Evolutionary conservation across 1,140 invertebrate genomes (phyloP).

Genomic region (Drosophila murphyi): DNA sequence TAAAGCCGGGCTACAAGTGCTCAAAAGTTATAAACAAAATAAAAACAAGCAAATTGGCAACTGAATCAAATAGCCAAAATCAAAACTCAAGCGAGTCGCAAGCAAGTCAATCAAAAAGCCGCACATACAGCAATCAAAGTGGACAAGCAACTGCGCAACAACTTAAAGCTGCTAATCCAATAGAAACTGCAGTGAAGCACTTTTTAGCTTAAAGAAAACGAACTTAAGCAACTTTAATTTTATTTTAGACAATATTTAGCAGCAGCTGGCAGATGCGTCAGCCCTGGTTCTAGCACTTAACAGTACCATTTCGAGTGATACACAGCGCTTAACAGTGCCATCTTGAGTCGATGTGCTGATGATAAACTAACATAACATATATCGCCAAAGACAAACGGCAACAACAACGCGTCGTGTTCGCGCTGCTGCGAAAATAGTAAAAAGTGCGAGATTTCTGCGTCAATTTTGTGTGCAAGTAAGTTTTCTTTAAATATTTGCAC

Average conservation of each 20-base stretch:
- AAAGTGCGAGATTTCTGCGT: slow-evolving; percentile 40
- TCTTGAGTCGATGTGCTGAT: slow-evolving; percentile 21
- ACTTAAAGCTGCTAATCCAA: not conserved
- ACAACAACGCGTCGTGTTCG: slow-evolving; percentile 41
- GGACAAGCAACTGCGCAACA: not conserved
- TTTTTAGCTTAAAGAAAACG: not conserved
- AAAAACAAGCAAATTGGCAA: not conserved
- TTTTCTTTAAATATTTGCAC: slow-evolving; percentile 3
- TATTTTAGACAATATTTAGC: slow-evolving; percentile 41
- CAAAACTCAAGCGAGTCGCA: not conserved
- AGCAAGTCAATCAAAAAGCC: slow-evolving; percentile 26
- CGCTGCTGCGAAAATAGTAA: slow-evolving; percentile 42
- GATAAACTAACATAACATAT: slow-evolving; percentile 30
- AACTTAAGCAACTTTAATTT: slow-evolving; percentile 2
- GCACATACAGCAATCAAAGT: slow-evolving; percentile 1
- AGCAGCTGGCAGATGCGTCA: slow-evolving; percentile 35
- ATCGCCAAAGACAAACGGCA: slow-evolving; percentile 27
- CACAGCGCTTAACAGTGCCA: slow-evolving; percentile 36
- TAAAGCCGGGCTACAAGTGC: not conserved
- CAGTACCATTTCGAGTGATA: slow-evolving; percentile 31
- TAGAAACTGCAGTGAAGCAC: not conserved
- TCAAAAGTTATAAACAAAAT: slow-evolving; percentile 21
- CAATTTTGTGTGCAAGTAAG: slow-evolving; percentile 36
- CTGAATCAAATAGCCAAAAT: slow-evolving; percentile 9
- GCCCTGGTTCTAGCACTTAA: slow-evolving; percentile 16